Percentiles rank a stretch among this genome's conserved stretches.
Evolutionary conservation across 1,140 invertebrate genomes (phyloP).

Genomic region (Drosophila bipectinata): DNA sequence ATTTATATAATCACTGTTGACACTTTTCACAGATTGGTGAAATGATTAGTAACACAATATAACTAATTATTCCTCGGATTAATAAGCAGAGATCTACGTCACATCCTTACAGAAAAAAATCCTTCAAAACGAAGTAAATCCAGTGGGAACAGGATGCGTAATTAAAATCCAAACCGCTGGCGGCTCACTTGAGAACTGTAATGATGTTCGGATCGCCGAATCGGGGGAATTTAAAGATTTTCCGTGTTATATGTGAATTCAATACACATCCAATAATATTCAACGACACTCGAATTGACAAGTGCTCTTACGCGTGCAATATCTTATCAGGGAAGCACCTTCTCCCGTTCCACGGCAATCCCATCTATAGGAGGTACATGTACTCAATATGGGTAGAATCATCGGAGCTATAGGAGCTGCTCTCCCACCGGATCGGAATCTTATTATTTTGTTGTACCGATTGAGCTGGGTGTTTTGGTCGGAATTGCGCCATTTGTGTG

Average conservation of each 20-base stretch:
- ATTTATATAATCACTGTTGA: conserved; percentile 25
- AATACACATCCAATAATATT: conserved; percentile 58
- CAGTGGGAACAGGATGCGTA: conserved; percentile 7
- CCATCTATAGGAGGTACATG: conserved; percentile 31
- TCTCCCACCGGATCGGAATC: conserved; percentile 26
- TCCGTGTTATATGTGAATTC: conserved; percentile 29
- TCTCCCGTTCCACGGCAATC: conserved; percentile 33
- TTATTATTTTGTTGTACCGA: conserved; percentile 13
- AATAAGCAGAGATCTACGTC: background rate
- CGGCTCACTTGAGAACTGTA: conserved; percentile 38
- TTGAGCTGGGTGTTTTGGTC: conserved; percentile 30
- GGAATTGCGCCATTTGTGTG: conserved; percentile 55
- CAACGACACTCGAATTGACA: conserved; percentile 31
- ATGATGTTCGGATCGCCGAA: conserved; percentile 35
- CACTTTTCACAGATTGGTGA: conserved; percentile 30
- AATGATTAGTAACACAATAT: conserved; percentile 9
- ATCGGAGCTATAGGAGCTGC: conserved; percentile 21
- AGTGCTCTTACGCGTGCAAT: conserved; percentile 50
- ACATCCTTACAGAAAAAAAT: conserved; percentile 41
- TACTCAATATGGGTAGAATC: conserved; percentile 16
- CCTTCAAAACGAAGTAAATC: conserved; percentile 21
- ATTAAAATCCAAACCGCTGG: conserved; percentile 13
- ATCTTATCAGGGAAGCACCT: conserved; percentile 67
- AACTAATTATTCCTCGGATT: background rate
- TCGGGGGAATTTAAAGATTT: conserved; percentile 71